phyloP scores from a whole-genome alignment of 2,113 vertebrate genomes.

The Noturus placidus region DNA sequence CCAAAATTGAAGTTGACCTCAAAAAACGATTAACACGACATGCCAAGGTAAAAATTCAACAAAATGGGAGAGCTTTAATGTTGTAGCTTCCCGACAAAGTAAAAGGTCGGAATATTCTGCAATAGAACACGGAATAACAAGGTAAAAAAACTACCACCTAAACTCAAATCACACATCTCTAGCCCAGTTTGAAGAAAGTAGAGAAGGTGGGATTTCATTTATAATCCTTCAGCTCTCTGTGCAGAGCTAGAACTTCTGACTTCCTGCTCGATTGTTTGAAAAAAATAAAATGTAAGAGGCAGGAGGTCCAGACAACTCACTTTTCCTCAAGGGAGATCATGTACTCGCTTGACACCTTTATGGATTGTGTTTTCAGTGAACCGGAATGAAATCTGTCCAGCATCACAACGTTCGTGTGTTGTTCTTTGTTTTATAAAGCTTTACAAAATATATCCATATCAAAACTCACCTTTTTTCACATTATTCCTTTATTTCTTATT shows the following conservation, averaged over 20 bases:
- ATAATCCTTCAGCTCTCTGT: not conserved
- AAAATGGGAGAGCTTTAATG: not conserved
- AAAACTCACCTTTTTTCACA: too few relatives aligned
- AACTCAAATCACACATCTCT: not conserved
- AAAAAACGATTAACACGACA: not conserved
- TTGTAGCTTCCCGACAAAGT: not conserved
- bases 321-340: not conserved
- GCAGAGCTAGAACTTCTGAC: not conserved
- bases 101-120: not conserved
- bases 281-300: not conserved
- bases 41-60: not conserved
- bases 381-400: not conserved
- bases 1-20: not conserved
- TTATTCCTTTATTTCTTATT: not conserved
- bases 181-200: not conserved
- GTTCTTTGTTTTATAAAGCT: not conserved
- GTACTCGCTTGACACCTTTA: not conserved
- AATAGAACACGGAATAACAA: not conserved
- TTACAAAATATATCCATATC: not conserved
- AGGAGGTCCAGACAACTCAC: not conserved
- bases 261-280: not conserved
- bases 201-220: not conserved
- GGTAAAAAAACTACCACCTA: not conserved
- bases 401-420: not conserved
- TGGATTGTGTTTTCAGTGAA: not conserved